Evolutionary conservation across 2,113 vertebrate species (phyloP), one percentile per base, ranked within the genome.

Genomic region (Myrmophylax atrothorax): DNA sequence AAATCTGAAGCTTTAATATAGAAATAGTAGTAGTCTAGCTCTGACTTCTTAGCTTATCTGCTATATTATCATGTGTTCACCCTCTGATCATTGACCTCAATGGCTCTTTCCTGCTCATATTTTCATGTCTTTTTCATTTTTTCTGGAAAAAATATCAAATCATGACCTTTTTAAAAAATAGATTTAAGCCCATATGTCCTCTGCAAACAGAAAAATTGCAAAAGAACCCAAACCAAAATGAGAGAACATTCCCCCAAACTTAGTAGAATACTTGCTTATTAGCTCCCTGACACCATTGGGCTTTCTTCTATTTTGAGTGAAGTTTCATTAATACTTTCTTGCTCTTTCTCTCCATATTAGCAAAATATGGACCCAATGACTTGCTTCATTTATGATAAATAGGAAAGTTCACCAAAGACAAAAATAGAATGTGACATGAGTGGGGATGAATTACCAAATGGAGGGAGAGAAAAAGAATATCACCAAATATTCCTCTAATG

Each of bases 401-500:
- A 40, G n/a, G 58, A 83, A 92, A 69, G 76, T 24, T 69, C 55
- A 60, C 59, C 25, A 33, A 80, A 58, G 88, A 91, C 46, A 85
- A 42, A 92, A 94, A 90, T 74, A 31, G 62, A 31, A 83, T 80
- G 50, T 92, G 90, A 90, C 78, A 70, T 55, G 70, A 93, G 42
- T 24, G 20, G 8, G 18, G 7, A 11, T 84, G 72, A 90, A 70
- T 69, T 88, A 86, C 25, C 42, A 58, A 73, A 67, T 17, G 16
- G 8, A 74, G 9, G 5, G 16, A 64, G 46, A 80, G n/a, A 90
- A 76, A 35, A 74, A 91, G 85, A 50, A 69, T 29, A 29, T 80
- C 79, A 90, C 25, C 33, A 82, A 89, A 84, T 84, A 78, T 38
- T 81, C 16, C 29, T 67, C 28, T 91, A 94, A 94, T 96, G 63